Conservation (phyloP, 2,113 vertebrate genomes). For the Protobothrops mucrosquamatus region DNA sequence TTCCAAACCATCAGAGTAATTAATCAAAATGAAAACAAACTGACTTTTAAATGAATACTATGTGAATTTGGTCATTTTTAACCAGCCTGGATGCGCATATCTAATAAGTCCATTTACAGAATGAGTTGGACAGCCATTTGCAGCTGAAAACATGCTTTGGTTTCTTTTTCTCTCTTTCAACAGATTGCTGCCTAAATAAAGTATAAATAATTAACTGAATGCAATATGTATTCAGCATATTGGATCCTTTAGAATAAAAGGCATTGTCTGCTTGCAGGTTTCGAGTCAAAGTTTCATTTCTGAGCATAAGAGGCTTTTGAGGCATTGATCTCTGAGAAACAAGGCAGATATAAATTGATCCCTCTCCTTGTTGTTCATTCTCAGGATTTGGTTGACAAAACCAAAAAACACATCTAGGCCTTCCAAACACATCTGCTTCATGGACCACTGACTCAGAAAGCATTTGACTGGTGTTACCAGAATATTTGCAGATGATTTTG, state of each 20-base stretch:
- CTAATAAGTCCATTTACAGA: too few relatives aligned
- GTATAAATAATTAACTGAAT: not conserved
- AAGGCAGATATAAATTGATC: not conserved
- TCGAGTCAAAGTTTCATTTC: too few relatives aligned
- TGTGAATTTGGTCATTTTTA: too few relatives aligned
- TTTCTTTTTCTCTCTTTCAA: not conserved
- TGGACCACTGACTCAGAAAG: not conserved
- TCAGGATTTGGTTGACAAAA: not conserved
- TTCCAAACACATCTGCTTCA: conserved; percentile 4
- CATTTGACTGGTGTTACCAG: not conserved
- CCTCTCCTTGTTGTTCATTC: not conserved
- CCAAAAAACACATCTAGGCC: not conserved
- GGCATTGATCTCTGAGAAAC: not conserved
- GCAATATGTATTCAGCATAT: not conserved
- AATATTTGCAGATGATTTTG: not conserved
- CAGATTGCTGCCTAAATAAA: not conserved
- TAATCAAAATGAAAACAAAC: too few relatives aligned
- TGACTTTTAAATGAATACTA: too few relatives aligned
- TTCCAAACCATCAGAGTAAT: too few relatives aligned
- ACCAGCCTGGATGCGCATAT: too few relatives aligned
- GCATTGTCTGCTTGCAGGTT: not conserved
- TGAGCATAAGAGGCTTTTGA: not conserved
- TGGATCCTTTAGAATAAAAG: not conserved
- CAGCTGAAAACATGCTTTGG: not conserved
- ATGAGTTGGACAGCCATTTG: not conserved